These are phyloP conservation scores for Sebastes oblongus DNA, from an alignment of 2,797 vertebrate species.

Conservation along the genomic window DNA sequence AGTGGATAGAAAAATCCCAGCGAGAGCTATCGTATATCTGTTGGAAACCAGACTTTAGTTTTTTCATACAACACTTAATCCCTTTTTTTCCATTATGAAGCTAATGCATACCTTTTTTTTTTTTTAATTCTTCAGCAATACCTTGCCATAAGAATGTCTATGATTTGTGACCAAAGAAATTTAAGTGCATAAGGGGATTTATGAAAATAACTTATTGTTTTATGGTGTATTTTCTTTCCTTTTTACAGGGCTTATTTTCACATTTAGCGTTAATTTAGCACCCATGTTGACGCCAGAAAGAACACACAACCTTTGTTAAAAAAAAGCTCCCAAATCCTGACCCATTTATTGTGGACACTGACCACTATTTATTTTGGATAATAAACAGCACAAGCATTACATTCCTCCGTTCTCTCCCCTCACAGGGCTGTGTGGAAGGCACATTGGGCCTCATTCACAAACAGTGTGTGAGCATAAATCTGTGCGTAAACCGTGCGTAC, in stretches of 20 bases:
- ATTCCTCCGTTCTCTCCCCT: neutral
- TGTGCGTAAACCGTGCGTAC: neutral
- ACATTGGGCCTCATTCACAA: neutral
- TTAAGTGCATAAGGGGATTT: conserved; percentile 17
- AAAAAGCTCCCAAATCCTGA: neutral
- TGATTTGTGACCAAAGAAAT: conserved; percentile 53
- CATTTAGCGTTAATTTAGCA: conserved; percentile 15
- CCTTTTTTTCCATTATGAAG: conserved; percentile 60
- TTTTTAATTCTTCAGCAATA: conserved; percentile 17
- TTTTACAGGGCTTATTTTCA: conserved; percentile 33
- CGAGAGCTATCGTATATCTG: conserved; percentile 62
- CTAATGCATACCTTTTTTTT: conserved; percentile 20
- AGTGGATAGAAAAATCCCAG: conserved; percentile 67
- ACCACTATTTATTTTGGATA: neutral
- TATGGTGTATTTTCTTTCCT: conserved; percentile 1
- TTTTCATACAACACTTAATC: conserved; percentile 63
- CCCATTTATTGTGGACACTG: neutral
- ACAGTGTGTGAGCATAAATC: neutral
- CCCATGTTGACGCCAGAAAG: neutral
- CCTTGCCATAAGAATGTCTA: conserved; percentile 23
- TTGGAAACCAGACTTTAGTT: conserved; percentile 48
- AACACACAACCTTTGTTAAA: neutral
- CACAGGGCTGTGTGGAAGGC: neutral
- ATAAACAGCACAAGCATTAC: neutral
- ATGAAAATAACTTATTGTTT: conserved; percentile 14